Evolutionary conservation across 2,888 invertebrate species (phyloP), one percentile per base, ranked within the genome.

Genomic region (Eretmocerus hayati): DNA sequence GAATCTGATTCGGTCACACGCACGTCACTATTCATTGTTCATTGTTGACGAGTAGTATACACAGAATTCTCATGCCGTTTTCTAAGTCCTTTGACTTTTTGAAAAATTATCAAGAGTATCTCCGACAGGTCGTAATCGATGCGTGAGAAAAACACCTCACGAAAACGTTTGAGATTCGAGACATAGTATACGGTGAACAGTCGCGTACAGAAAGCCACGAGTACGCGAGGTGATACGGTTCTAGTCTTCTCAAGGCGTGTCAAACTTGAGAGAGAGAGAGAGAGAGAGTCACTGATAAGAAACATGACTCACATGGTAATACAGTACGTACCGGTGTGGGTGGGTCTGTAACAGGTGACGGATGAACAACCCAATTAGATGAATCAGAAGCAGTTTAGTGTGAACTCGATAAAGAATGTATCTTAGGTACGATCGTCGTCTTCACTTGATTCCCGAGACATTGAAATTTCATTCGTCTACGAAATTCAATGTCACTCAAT

Each of bases 1-100:
- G 44, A 44, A 18, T 48, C 43, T 3, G 42, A 31, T 16, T 44
- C 45, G 16, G 45, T 45, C 31, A 45, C 49, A 5, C 41, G 35
- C 21, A 49, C 41, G 23, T 44, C 43, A 26, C 26, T 26, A 26
- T 26, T 11, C 26, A 26, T 26, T 26, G 16, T 5, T 16, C 4
- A 26, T 19, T 19, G 30, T n/a, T 13, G n/a, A 23, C 23, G 5
- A 42, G 20, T 16, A 13, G 20, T 11, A 15, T 2, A 16, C 9
- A 6, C 18, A 31, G 22, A 45, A n/a, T n/a, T n/a, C n/a, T n/a
- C n/a, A n/a, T n/a, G n/a, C n/a, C n/a, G n/a, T n/a, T n/a, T n/a
- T n/a, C n/a, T n/a, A n/a, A n/a, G n/a, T n/a, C n/a, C n/a, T n/a
- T n/a, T n/a, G n/a, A n/a, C n/a, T n/a, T n/a, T n/a, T n/a, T n/a